phyloP scores from a whole-genome alignment of 2,888 invertebrate species.

The Margaritifera margaritifera region DNA sequence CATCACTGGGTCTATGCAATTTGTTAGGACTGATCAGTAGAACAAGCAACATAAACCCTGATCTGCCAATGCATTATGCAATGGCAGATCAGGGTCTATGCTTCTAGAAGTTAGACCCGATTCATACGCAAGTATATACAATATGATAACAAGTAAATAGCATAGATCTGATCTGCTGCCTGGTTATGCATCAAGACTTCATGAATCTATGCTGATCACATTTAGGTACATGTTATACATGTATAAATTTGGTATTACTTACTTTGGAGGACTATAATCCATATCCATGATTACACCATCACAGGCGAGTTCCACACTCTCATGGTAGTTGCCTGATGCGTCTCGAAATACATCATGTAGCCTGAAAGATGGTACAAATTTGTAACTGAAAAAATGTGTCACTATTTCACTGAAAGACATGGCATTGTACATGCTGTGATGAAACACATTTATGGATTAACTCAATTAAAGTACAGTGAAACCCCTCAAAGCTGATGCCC shows the following conservation, averaged over 20 bases:
- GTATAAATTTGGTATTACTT: slow-evolving; percentile 13
- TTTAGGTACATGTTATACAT: neutral
- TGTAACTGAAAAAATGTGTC: neutral
- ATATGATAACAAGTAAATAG: too few relatives aligned
- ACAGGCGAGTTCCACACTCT: slow-evolving; percentile 64
- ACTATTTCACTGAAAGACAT: neutral
- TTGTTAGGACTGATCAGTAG: too few relatives aligned
- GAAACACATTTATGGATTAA: slow-evolving; percentile 3
- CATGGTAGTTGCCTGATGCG: slow-evolving; percentile 37
- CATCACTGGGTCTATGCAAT: too few relatives aligned
- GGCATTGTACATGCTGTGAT: neutral
- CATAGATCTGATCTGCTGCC: too few relatives aligned
- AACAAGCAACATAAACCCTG: too few relatives aligned
- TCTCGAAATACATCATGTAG: slow-evolving; percentile 65
- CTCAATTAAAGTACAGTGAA: neutral
- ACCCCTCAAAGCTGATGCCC: too few relatives aligned
- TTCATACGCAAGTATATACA: too few relatives aligned
- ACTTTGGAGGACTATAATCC: slow-evolving; percentile 59
- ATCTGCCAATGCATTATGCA: too few relatives aligned
- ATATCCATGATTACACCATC: slow-evolving; percentile 70
- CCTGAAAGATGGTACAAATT: slow-evolving; percentile 36
- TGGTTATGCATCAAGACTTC: neutral
- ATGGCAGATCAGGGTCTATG: too few relatives aligned
- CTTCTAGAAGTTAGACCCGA: too few relatives aligned
- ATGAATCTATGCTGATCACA: neutral